Percentiles rank a stretch among this genome's conserved stretches.
phyloP scores from a whole-genome alignment of 37 sponge, comb jelly and placozoan species.

The Petrosia ficiformis region DNA sequence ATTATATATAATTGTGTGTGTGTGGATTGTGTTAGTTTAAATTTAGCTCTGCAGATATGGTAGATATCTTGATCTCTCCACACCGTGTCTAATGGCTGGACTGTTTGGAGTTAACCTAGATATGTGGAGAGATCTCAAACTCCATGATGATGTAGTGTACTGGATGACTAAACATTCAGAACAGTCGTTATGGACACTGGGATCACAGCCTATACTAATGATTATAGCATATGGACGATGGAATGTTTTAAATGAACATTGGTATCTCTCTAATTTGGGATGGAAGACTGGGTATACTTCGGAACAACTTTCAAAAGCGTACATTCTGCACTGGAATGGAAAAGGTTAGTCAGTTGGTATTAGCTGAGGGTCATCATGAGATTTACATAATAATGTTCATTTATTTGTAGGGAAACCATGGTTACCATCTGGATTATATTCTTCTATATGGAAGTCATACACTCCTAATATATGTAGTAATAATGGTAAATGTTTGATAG shows the following conservation, averaged over 20 bases:
- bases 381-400: not conserved
- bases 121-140: constrained; percentile 5
- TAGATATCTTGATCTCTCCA: too few species aligned
- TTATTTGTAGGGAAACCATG: constrained; percentile 68
- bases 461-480: constrained; percentile 29
- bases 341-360: constrained; percentile 25
- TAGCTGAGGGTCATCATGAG: too few species aligned
- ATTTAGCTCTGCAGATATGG: too few species aligned
- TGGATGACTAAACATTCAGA: constrained; percentile 62
- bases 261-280: constrained; percentile 71
- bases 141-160: constrained; percentile 52
- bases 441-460: constrained; percentile 35
- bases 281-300: constrained; percentile 40
- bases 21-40: too few species aligned
- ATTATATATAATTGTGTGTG: too few species aligned
- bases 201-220: constrained; percentile 79
- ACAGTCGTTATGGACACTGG: constrained; percentile 59
- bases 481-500: too few species aligned
- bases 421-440: constrained; percentile 52
- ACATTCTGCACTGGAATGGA: constrained; percentile 79
- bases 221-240: constrained; percentile 54
- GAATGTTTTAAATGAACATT: constrained; percentile 44
- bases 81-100: too few species aligned
- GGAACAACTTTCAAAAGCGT: constrained; percentile 26
- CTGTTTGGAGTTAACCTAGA: too few species aligned